phyloP scores from a whole-genome alignment of 2,797 vertebrate species.

The Erpetoichthys calabaricus region DNA sequence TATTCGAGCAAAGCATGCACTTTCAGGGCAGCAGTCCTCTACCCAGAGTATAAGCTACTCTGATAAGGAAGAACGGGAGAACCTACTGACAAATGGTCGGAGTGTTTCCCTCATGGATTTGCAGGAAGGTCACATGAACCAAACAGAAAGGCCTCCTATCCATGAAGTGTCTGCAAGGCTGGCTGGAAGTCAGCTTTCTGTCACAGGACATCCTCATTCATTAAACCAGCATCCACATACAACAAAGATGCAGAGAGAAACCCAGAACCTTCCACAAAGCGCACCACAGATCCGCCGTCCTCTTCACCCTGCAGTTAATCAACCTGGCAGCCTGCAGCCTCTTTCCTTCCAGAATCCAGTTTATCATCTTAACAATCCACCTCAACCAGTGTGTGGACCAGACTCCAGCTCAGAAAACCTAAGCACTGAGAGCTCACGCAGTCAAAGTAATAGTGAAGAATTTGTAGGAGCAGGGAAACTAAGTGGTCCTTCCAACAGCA shows the following conservation, averaged over 20 bases:
- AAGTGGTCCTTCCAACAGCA: constrained; percentile 68
- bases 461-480: constrained; percentile 42
- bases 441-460: constrained; percentile 66
- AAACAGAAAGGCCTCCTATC: constrained; percentile 28
- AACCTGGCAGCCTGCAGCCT: constrained; percentile 72
- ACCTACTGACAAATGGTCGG: constrained; percentile 58
- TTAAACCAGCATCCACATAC: constrained; percentile 46
- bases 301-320: constrained; percentile 61
- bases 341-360: constrained; percentile 90
- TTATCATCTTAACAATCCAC: constrained; percentile 75
- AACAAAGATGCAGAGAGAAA: constrained; percentile 35
- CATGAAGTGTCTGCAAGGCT: constrained; percentile 59
- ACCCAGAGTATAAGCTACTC: constrained; percentile 68
- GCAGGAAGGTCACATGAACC: constrained; percentile 57
- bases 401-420: constrained; percentile 86
- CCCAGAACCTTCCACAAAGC: constrained; percentile 68
- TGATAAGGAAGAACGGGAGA: constrained; percentile 61
- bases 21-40: constrained; percentile 61
- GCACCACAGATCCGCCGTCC: constrained; percentile 76
- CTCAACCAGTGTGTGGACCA: constrained; percentile 38
- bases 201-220: constrained; percentile 52
- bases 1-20: constrained; percentile 52
- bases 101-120: constrained; percentile 89
- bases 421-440: constrained; percentile 73
- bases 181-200: constrained; percentile 68